These are phyloP conservation scores for Halictus quadricinctus DNA, from an alignment of 2,888 invertebrate species.

Conservation along the genomic window DNA sequence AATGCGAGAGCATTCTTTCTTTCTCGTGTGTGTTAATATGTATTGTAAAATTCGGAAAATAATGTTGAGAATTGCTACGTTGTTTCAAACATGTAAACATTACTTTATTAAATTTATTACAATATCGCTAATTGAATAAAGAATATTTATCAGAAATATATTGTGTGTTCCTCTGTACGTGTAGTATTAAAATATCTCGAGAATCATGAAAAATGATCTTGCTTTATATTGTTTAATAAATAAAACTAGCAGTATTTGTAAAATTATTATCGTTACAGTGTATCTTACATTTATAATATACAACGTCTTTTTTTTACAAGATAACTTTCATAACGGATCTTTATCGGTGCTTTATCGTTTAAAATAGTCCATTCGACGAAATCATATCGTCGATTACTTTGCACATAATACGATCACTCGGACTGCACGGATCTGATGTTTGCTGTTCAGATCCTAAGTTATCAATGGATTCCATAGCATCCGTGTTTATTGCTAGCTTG, in stretches of 20 bases:
- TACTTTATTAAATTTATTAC: conserved; percentile 27
- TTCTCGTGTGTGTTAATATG: conserved; percentile 20
- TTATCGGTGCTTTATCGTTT: conserved; percentile 46
- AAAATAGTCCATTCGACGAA: conserved; percentile 77
- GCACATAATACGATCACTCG: conserved; percentile 96
- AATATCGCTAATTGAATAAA: conserved; percentile 36
- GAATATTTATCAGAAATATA: conserved; percentile 18
- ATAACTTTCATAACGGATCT: conserved; percentile 13
- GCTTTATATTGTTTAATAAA: conserved; percentile 31
- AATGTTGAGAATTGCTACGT: conserved; percentile 32
- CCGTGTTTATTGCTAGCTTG: conserved; percentile 90
- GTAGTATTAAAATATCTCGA: conserved; percentile 5
- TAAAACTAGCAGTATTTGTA: conserved; percentile 19
- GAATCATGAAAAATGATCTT: conserved; percentile 1
- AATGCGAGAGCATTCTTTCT: conserved; percentile 7
- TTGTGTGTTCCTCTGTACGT: conserved; percentile 3
- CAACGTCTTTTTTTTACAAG: conserved; percentile 32
- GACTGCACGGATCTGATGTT: conserved; percentile 88
- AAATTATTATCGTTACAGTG: conserved; percentile 31
- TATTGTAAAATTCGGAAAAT: conserved; percentile 30
- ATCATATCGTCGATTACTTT: conserved; percentile 93
- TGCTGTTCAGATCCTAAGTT: conserved; percentile 84
- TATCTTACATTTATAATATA: conserved; percentile 53
- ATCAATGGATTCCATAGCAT: conserved; percentile 89
- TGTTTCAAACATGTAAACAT: conserved; percentile 41